A percentile compares a stretch with the other conserved stretches of the same genome.
Evolutionary conservation across 2,113 vertebrate genomes (phyloP).

Genomic region (Atlantisia rogersi): DNA sequence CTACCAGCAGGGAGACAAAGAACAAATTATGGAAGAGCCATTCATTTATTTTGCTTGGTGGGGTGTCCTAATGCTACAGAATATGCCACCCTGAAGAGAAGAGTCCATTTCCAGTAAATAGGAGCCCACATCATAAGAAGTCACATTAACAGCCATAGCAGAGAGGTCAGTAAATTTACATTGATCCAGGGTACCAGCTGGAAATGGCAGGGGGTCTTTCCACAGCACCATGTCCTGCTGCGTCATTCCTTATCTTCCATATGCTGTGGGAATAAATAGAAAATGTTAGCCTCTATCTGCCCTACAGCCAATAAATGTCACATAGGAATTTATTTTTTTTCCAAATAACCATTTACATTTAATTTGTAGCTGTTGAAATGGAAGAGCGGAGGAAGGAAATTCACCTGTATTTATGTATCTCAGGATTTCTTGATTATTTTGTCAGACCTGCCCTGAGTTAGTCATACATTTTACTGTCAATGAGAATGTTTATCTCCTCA

Average conservation of each 20-base stretch:
- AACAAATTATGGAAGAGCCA: not conserved
- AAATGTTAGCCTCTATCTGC: not conserved
- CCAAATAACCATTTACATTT: not conserved
- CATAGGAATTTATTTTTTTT: not conserved
- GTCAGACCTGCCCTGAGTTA: not conserved
- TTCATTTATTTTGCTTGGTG: not conserved
- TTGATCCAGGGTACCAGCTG: not conserved
- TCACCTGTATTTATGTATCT: not conserved
- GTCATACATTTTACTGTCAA: not conserved
- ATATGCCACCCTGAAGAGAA: not conserved
- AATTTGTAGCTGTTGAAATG: not conserved
- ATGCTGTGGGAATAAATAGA: not conserved
- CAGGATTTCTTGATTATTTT: not conserved
- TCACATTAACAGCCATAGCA: not conserved
- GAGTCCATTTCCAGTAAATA: not conserved
- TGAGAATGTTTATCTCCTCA: not conserved
- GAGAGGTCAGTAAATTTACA: constrained; percentile 17
- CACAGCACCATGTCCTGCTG: not conserved
- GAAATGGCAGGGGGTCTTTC: not conserved
- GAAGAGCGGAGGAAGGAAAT: not conserved
- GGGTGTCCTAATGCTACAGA: not conserved
- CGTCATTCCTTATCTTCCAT: not conserved
- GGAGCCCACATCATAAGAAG: not conserved
- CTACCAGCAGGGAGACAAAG: not conserved
- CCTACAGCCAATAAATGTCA: not conserved